Evolutionary conservation across 2,888 invertebrate genomes (phyloP).

Genomic region (Margaritifera margaritifera): DNA sequence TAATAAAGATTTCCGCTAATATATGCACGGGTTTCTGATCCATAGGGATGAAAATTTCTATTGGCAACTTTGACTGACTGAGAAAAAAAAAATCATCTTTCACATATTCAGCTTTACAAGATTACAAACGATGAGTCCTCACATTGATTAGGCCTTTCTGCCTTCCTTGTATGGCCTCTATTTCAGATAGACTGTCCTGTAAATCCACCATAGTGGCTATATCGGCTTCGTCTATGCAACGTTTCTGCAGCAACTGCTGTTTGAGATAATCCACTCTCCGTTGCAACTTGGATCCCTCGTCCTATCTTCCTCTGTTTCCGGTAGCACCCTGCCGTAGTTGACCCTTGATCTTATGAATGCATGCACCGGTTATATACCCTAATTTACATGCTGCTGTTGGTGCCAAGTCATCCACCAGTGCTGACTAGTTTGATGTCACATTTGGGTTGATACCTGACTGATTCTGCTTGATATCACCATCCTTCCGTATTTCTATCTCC

Average conservation of each 20-base stretch:
- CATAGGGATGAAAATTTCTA: not conserved
- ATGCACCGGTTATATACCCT: slow-evolving; percentile 6
- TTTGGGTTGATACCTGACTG: too few species aligned
- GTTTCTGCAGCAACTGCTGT: not conserved
- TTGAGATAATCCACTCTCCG: not conserved
- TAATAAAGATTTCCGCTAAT: not conserved
- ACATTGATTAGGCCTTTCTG: not conserved
- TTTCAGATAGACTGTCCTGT: not conserved
- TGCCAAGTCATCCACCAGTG: too few species aligned
- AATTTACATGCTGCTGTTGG: slow-evolving; percentile 1
- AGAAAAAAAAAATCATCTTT: not conserved
- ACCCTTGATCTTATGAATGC: not conserved
- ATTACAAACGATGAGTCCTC: too few species aligned
- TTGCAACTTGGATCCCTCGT: not conserved
- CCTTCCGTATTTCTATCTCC: not conserved
- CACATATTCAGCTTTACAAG: too few species aligned
- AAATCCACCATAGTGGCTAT: not conserved
- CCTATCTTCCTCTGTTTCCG: not conserved
- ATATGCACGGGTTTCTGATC: not conserved
- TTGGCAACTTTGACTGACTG: not conserved
- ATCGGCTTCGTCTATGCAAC: slow-evolving; percentile 1
- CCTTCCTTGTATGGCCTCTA: slow-evolving; percentile 4
- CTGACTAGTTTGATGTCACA: too few species aligned
- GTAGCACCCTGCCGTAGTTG: not conserved
- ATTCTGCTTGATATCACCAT: too few species aligned